Conservation (phyloP, 2,113 vertebrate genomes). For the Athene noctua region DNA sequence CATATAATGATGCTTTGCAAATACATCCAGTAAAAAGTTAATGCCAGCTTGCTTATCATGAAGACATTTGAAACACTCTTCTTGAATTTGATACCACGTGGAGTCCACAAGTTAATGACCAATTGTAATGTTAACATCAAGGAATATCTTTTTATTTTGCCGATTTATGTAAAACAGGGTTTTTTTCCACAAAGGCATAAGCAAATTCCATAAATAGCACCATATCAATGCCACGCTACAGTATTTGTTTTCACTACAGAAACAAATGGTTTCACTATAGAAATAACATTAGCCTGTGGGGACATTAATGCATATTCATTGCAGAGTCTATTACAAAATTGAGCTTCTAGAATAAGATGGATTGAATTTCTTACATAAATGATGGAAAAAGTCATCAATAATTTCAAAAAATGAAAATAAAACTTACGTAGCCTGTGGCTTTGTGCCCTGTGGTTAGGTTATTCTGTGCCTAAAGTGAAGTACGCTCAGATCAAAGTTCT, state of each 20-base stretch:
- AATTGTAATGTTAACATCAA: not conserved
- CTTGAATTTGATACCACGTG: not conserved
- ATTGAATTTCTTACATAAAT: slow-evolving; percentile 28
- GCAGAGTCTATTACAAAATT: not conserved
- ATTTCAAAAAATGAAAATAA: slow-evolving; percentile 11
- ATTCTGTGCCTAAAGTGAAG: not conserved
- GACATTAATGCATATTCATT: not conserved
- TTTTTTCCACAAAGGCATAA: not conserved
- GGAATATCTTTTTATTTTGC: not conserved
- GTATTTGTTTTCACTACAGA: slow-evolving; percentile 8
- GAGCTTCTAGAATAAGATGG: not conserved
- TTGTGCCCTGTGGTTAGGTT: slow-evolving; percentile 16
- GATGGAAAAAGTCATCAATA: slow-evolving; percentile 37
- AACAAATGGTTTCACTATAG: slow-evolving; percentile 1
- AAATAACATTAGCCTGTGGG: not conserved
- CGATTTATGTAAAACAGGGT: not conserved
- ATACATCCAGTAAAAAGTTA: not conserved
- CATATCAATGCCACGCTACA: not conserved
- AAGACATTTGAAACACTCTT: not conserved
- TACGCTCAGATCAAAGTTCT: not conserved
- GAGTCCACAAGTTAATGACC: not conserved
- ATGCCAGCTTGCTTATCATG: not conserved
- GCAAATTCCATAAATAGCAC: not conserved
- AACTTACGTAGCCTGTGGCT: slow-evolving; percentile 4
- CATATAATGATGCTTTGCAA: not conserved